Evolutionary conservation across 2,113 vertebrate species (phyloP).

Genomic region (Nettapus auritus): DNA sequence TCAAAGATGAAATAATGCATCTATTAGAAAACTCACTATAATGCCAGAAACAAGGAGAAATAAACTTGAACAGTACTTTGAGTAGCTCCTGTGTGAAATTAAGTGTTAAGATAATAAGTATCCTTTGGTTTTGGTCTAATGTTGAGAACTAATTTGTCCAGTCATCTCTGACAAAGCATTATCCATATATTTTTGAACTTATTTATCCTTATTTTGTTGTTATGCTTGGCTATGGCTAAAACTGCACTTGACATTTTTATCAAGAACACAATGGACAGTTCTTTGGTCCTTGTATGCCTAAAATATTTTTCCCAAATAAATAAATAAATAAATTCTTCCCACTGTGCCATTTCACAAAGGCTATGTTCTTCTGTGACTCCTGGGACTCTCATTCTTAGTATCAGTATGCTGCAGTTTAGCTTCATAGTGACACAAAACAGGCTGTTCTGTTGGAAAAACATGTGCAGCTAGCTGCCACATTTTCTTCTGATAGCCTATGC

Average conservation of each 20-base stretch:
- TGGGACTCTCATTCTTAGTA: rapidly evolving
- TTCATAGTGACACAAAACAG: constrained; percentile 9
- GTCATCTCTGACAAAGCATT: background rate
- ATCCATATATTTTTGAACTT: background rate
- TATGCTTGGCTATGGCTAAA: background rate
- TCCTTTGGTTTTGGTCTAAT: background rate
- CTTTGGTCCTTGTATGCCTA: background rate
- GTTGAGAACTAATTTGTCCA: background rate
- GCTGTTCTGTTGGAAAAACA: background rate
- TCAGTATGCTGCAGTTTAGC: background rate
- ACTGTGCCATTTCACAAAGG: background rate
- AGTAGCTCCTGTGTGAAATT: background rate
- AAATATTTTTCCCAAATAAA: background rate
- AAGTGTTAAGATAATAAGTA: background rate
- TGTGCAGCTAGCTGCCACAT: background rate
- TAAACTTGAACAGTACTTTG: background rate
- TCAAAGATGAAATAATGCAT: background rate
- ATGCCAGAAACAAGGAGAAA: background rate
- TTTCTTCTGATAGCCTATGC: background rate
- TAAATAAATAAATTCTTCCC: background rate
- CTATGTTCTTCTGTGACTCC: background rate
- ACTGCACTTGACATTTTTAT: background rate
- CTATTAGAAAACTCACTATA: background rate
- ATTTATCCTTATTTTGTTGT: background rate
- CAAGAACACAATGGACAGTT: background rate